Conservation (phyloP, 2,797 vertebrate genomes). For the Cynopterus sphinx region DNA sequence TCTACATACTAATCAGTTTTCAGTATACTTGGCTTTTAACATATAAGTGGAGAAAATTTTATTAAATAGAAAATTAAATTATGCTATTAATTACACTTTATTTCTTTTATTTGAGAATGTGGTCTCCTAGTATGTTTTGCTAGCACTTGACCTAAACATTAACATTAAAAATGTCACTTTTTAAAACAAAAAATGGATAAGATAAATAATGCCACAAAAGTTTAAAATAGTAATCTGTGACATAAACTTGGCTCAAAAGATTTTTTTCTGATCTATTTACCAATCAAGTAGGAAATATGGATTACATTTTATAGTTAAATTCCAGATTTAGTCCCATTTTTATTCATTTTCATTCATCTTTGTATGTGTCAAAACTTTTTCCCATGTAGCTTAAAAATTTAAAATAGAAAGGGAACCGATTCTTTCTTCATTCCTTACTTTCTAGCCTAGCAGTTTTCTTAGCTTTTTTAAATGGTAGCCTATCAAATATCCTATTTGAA, state of each 20-base stretch:
- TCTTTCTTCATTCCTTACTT: background rate
- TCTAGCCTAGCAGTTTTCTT: background rate
- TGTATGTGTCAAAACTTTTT: background rate
- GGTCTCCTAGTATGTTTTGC: conserved; percentile 14
- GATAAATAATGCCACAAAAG: background rate
- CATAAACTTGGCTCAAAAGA: background rate
- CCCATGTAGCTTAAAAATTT: background rate
- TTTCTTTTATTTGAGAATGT: conserved; percentile 34
- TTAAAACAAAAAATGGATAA: conserved; percentile 29
- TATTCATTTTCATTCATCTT: background rate
- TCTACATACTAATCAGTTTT: conserved; percentile 52
- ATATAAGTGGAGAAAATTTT: conserved; percentile 32
- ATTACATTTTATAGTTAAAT: background rate
- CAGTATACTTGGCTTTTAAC: conserved; percentile 40
- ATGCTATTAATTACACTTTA: background rate
- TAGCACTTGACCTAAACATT: conserved; percentile 28
- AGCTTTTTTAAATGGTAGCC: background rate
- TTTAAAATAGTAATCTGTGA: conserved; percentile 40
- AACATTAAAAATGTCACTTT: conserved; percentile 16
- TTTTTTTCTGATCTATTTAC: conserved; percentile 22
- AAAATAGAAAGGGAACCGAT: background rate
- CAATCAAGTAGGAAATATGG: background rate
- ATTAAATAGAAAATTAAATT: background rate
- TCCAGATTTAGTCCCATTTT: background rate
- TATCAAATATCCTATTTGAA: background rate